Evolutionary conservation across 2,797 vertebrate species (phyloP).

Genomic region (Micropoecilia bifurca): DNA sequence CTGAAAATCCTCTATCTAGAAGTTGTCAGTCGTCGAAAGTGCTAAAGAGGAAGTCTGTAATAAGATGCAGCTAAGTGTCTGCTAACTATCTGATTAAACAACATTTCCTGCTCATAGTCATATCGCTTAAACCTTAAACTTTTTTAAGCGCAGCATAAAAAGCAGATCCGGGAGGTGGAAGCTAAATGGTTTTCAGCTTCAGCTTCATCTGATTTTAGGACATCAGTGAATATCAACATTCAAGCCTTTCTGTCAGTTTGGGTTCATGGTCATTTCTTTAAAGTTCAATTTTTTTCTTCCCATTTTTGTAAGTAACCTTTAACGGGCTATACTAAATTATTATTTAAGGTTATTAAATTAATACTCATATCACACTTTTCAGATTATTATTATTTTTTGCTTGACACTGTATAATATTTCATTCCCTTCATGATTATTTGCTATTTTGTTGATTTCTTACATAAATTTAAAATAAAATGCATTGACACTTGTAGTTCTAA

Average conservation of each 20-base stretch:
- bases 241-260: no score
- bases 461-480: not conserved
- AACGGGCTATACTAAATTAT: not conserved
- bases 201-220: not conserved
- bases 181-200: not conserved
- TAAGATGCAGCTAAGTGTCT: not conserved
- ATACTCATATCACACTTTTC: not conserved
- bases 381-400: not conserved
- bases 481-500: no score
- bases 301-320: no score
- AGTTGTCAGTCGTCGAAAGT: not conserved
- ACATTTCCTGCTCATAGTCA: not conserved
- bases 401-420: no score
- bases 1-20: not conserved
- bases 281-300: no score
- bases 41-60: not conserved
- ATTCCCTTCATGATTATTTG: no score
- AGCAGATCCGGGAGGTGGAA: not conserved
- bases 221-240: not conserved
- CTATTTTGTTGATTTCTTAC: not conserved
- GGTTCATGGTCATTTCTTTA: no score
- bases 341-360: not conserved
- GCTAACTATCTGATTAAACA: not conserved
- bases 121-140: not conserved
- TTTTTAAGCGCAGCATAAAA: not conserved